phyloP scores from a whole-genome alignment of 1,140 invertebrate genomes.

The Ruditapes philippinarum region DNA sequence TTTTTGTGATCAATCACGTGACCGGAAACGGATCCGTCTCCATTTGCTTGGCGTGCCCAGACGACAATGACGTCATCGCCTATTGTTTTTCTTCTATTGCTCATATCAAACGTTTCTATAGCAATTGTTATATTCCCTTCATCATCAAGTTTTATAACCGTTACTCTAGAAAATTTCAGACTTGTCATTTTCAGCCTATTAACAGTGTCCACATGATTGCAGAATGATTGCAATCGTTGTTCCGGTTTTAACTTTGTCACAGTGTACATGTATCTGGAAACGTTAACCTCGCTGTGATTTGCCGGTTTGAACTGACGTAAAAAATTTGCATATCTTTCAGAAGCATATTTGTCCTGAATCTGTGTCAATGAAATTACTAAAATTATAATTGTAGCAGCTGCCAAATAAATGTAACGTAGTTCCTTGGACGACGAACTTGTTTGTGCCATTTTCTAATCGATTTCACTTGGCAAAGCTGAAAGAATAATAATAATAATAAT shows the following conservation, averaged over 20 bases:
- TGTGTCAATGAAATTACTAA: not conserved
- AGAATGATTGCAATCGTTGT: not conserved
- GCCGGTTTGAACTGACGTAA: not conserved
- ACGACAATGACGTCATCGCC: constrained; percentile 42
- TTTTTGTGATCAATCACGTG: constrained; percentile 54
- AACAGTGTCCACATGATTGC: not conserved
- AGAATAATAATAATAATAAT: too few species aligned
- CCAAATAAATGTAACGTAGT: not conserved
- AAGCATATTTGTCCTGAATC: not conserved
- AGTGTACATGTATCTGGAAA: too few species aligned
- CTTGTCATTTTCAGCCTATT: not conserved
- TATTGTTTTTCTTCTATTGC: not conserved
- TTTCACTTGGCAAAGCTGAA: too few species aligned
- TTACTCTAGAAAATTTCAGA: not conserved
- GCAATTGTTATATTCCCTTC: not conserved
- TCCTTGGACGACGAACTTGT: not conserved
- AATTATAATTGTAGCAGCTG: not conserved
- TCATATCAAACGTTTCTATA: constrained; percentile 8
- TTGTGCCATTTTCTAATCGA: not conserved
- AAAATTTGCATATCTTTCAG: not conserved
- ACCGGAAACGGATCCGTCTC: constrained; percentile 50
- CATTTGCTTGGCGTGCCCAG: not conserved
- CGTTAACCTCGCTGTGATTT: too few species aligned
- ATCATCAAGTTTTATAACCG: not conserved
- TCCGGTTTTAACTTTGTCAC: not conserved